phyloP scores from a whole-genome alignment of 2,888 invertebrate species.

The Fissipunctia ypsillon region DNA sequence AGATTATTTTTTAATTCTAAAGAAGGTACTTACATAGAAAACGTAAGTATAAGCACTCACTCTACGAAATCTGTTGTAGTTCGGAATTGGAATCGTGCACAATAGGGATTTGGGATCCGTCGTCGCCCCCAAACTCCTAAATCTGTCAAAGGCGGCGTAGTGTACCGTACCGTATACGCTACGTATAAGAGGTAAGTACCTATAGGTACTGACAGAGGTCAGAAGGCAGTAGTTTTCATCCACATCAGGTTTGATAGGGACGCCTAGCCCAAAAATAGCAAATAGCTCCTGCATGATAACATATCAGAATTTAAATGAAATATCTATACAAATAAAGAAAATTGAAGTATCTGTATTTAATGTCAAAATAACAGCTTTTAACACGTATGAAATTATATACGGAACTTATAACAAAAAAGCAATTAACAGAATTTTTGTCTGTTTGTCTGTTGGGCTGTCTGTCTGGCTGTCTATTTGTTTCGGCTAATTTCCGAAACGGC shows the following conservation, averaged over 20 bases:
- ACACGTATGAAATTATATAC: no score
- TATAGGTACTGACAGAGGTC: constrained; percentile 20
- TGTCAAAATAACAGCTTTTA: no score
- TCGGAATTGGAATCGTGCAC: constrained; percentile 46
- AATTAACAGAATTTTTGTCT: no score
- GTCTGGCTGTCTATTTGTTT: no score
- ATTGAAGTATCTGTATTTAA: no score
- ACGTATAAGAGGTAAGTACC: neutral
- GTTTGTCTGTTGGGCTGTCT: no score
- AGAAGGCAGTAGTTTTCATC: neutral
- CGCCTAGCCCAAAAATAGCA: no score
- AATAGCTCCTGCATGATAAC: no score
- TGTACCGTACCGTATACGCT: constrained; percentile 8
- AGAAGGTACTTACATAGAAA: neutral
- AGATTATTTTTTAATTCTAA: neutral
- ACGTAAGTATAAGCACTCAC: neutral
- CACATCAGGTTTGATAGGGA: neutral
- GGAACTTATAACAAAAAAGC: no score
- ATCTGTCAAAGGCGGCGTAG: constrained; percentile 43
- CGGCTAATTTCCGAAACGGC: no score
- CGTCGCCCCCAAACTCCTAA: constrained; percentile 17
- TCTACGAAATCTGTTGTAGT: constrained; percentile 42
- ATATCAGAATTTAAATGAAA: no score
- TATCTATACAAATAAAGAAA: no score
- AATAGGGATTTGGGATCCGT: constrained; percentile 42